These are phyloP conservation scores for Galerucella pusilla DNA, from an alignment of 2,888 invertebrate genomes.

Conservation along the genomic window DNA sequence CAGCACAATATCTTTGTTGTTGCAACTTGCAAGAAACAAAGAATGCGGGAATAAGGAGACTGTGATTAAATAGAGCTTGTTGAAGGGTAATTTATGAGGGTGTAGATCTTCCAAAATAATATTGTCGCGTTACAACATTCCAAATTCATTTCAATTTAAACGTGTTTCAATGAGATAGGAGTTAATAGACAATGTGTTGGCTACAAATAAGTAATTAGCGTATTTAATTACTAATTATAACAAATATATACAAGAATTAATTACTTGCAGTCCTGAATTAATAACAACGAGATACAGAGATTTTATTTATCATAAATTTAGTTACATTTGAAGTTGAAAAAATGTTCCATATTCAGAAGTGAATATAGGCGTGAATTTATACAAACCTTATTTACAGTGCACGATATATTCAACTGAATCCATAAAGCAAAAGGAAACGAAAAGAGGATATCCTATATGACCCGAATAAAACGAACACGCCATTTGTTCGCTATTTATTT, in stretches of 20 bases:
- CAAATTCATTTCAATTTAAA: background rate
- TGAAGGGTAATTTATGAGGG: constrained; percentile 23
- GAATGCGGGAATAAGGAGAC: constrained; percentile 9
- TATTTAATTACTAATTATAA: background rate
- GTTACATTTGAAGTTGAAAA: background rate
- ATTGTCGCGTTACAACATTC: constrained; percentile 9
- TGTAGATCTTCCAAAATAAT: constrained; percentile 11
- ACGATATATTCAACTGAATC: background rate
- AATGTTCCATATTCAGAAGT: background rate
- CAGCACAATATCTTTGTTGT: constrained; percentile 15
- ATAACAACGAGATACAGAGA: background rate
- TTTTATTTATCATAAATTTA: background rate
- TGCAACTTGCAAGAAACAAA: constrained; percentile 21
- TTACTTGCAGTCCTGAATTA: background rate
- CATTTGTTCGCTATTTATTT: constrained; percentile 21
- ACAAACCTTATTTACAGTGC: background rate
- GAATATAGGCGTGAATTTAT: background rate
- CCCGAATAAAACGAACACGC: constrained; percentile 5
- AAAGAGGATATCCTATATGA: background rate
- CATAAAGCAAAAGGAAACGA: background rate
- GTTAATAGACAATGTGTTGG: background rate
- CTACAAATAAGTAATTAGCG: background rate
- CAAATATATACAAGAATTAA: background rate
- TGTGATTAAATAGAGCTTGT: constrained; percentile 16
- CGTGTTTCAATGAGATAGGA: background rate